These are phyloP conservation scores for Anastrepha ludens DNA, from an alignment of 1,140 invertebrate species.

Conservation along the genomic window DNA sequence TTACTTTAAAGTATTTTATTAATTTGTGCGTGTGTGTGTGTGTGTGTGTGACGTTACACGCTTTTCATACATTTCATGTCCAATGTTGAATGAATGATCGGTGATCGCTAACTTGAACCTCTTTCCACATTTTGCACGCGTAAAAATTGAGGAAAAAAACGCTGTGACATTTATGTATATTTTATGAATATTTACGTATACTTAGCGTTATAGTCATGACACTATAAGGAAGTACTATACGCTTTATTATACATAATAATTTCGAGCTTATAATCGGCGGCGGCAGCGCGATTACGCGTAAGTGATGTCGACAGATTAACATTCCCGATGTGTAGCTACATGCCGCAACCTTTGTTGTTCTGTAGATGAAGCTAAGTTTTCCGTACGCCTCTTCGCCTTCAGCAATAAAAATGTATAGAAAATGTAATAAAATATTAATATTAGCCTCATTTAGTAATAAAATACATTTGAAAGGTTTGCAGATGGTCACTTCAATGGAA, in stretches of 20 bases:
- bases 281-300: neutral
- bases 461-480: too few species aligned
- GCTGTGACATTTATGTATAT: conserved; percentile 20
- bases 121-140: neutral
- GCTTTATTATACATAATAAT: neutral
- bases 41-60: neutral
- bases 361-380: too few species aligned
- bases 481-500: too few species aligned
- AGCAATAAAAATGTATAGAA: too few species aligned
- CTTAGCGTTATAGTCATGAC: neutral
- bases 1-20: neutral
- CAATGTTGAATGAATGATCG: neutral
- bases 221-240: neutral
- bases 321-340: neutral
- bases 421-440: too few species aligned
- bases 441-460: too few species aligned
- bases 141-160: neutral
- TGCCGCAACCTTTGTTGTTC: too few species aligned
- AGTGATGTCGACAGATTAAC: neutral
- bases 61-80: too few species aligned
- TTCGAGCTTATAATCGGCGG: neutral
- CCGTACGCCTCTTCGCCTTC: too few species aligned
- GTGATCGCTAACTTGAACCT: neutral
- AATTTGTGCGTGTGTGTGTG: neutral
- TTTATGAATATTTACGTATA: conserved; percentile 18